Base-by-base conservation (phyloP, 2,888 invertebrate species). In the Tryphoninae sp. region DNA sequence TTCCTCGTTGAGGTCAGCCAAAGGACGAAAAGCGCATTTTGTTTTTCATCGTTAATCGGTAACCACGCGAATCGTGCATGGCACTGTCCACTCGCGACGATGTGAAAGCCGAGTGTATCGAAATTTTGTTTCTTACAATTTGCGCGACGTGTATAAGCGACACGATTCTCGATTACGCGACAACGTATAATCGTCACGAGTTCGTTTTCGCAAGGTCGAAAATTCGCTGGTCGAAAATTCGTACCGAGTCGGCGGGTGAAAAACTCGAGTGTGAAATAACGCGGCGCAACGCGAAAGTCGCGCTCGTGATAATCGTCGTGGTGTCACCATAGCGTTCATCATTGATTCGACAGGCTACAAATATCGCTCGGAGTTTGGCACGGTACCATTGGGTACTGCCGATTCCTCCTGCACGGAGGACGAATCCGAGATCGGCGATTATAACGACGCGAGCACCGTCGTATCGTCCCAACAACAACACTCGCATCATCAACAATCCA, bases 311-410 rank as follows among this genome's bases (percentile, higher is more conserved):
- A 62, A 67, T 74, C 40, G 62, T 69, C 62, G 45, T 64, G 65
- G 64, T 69, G 72, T 58, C 71, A 65, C 2, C 68, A 82, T 64
- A 78, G 13, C 85, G 83, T 89, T 87, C 90, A 91, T 86, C 89
- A 92, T 92, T 92, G 91, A 91, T 90, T 90, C 91, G 86, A 89
- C 91, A 89, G 91, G 90, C 84, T 91, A 88, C 71, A 90, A 90
- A 82, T 90, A 89, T 86, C 89, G 88, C 86, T 89, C 91, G 89
- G 90, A 91, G 86, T 88, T 89, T 87, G 90, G 89, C 87, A 88
- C 89, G 86, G 89, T 80, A 82, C 82, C 79, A 16, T 77, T 84
- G 84, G 84, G 80, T 81, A 83, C 82, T 78, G 85, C 86, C 82
- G 86, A 86, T 85, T 85, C 86, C 79, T 82, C 82, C 26, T 79